Evolutionary conservation across 2,797 vertebrate genomes (phyloP).

Genomic region (Masticophis lateralis): DNA sequence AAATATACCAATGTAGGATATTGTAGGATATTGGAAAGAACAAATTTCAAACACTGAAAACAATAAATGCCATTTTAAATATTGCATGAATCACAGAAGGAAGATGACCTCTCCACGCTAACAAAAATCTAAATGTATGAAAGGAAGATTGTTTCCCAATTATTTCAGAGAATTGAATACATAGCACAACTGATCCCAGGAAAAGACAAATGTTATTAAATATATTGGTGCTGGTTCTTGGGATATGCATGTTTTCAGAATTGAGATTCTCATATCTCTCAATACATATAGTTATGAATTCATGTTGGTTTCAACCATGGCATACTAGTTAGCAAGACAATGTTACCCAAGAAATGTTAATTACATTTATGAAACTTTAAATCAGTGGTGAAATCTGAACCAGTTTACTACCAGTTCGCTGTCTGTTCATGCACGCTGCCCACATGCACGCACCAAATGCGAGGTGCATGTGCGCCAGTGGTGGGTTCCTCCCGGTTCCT

Average conservation of each 20-base stretch:
- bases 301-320: background rate
- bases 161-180: background rate
- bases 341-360: background rate
- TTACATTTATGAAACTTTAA: background rate
- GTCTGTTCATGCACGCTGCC: no score
- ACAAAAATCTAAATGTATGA: no score
- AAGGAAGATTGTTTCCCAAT: background rate
- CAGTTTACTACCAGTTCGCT: no score
- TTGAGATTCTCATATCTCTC: background rate
- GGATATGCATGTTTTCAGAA: background rate
- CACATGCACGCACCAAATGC: no score
- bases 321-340: background rate
- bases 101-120: background rate
- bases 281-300: background rate
- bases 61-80: slow-evolving; percentile 6
- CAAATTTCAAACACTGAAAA: background rate
- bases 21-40: background rate
- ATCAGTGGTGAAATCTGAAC: no score
- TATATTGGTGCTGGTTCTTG: background rate
- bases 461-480: no score
- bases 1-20: background rate
- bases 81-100: background rate
- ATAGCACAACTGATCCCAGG: background rate
- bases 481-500: no score
- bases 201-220: background rate